Evolutionary conservation across 1,140 invertebrate genomes (phyloP).

Genomic region (Oncopodura yosiiana): DNA sequence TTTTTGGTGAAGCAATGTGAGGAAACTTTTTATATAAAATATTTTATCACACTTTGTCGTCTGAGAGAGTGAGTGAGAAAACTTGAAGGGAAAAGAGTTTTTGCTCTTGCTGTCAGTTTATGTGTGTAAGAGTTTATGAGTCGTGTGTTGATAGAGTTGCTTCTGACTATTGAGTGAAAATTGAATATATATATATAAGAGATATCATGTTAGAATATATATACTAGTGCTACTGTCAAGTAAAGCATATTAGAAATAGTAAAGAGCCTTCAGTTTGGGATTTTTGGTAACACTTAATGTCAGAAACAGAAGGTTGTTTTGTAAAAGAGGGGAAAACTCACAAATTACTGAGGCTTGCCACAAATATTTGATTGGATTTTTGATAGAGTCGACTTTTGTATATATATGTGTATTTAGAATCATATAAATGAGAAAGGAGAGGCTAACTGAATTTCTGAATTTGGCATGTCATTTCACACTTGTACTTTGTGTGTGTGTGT

Average conservation of each 20-base stretch:
- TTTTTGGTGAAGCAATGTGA: too few relatives aligned
- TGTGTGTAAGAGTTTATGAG: not conserved
- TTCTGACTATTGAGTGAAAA: not conserved
- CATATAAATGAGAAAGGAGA: too few relatives aligned
- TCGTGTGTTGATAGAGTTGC: not conserved
- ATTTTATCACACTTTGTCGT: too few relatives aligned
- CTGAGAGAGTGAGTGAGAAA: not conserved
- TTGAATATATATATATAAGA: not conserved
- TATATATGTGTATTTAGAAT: too few relatives aligned
- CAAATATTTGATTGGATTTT: slow-evolving; percentile 34
- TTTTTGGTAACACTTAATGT: slow-evolving; percentile 24
- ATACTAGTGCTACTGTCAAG: not conserved
- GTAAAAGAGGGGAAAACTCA: slow-evolving; percentile 6
- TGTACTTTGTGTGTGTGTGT: too few relatives aligned
- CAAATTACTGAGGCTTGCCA: slow-evolving; percentile 30
- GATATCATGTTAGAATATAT: slow-evolving; percentile 6
- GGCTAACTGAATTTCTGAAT: too few relatives aligned
- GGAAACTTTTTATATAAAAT: too few relatives aligned
- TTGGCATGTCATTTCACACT: too few relatives aligned
- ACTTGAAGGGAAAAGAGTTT: not conserved
- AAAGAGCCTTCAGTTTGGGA: not conserved
- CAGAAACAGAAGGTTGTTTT: slow-evolving; percentile 21
- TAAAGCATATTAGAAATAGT: slow-evolving; percentile 1
- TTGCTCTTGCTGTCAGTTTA: not conserved
- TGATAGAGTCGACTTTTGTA: too few relatives aligned